phyloP scores from a whole-genome alignment of 2,888 invertebrate species.

The Rosalia funebris region DNA sequence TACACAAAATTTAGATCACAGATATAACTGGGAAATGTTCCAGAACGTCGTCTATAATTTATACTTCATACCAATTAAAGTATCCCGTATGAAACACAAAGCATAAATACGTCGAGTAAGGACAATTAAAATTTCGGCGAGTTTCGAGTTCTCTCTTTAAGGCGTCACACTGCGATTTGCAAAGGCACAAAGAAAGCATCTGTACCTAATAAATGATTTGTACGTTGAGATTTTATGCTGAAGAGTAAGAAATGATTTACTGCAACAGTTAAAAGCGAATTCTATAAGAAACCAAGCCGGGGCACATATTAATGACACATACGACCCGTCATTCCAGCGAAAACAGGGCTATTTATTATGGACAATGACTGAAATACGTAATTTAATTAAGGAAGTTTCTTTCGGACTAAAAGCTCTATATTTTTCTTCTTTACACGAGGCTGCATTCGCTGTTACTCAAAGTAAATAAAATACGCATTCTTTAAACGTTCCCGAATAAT shows the following conservation, averaged over 20 bases:
- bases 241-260: conserved; percentile 42
- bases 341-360: conserved; percentile 23
- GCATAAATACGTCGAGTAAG: conserved; percentile 25
- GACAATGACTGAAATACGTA: conserved; percentile 33
- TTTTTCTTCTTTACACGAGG: conserved; percentile 13
- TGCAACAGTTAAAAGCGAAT: conserved; percentile 10
- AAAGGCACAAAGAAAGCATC: conserved; percentile 18
- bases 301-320: conserved; percentile 18
- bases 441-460: background rate
- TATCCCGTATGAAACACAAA: conserved; percentile 30
- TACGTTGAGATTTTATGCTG: conserved; percentile 34
- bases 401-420: conserved; percentile 3
- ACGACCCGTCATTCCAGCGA: conserved; percentile 1
- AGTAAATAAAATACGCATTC: conserved; percentile 7
- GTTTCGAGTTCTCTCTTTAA: conserved; percentile 28
- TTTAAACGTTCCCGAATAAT: background rate
- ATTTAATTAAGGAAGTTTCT: conserved; percentile 38
- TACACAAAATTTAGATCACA: no score
- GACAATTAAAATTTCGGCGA: conserved; percentile 44
- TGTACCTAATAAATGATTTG: conserved; percentile 38
- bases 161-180: conserved; percentile 27
- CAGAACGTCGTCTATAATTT: conserved; percentile 16
- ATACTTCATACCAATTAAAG: conserved; percentile 36
- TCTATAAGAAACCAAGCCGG: conserved; percentile 6
- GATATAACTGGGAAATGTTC: no score